A percentile compares a stretch with the other conserved stretches of the same genome.
phyloP scores from a whole-genome alignment of 1,140 invertebrate genomes.

The Uloborus diversus region DNA sequence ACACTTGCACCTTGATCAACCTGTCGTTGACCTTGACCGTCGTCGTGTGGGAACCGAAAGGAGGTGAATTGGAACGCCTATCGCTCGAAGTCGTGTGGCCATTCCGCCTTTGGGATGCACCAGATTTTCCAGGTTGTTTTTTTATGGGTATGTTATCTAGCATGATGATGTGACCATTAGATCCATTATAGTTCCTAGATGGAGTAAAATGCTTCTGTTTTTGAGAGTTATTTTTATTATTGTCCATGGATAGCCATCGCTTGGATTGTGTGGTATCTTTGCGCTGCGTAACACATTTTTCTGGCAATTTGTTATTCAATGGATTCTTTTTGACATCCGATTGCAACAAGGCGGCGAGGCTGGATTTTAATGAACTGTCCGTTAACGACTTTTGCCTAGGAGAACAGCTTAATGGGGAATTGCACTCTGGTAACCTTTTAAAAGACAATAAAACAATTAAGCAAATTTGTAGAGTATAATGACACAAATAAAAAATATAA shows the following conservation, averaged over 20 bases:
- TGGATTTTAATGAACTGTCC: constrained; percentile 26
- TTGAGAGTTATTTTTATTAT: not conserved
- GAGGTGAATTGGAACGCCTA: constrained; percentile 1
- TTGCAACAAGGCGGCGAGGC: constrained; percentile 46
- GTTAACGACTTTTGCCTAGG: not conserved
- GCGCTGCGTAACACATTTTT: not conserved
- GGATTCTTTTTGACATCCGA: constrained; percentile 41
- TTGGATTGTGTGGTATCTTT: not conserved
- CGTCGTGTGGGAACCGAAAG: constrained; percentile 45
- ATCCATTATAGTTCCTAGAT: constrained; percentile 6
- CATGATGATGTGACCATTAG: constrained; percentile 45
- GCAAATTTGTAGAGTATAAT: no score
- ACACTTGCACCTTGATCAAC: constrained; percentile 49
- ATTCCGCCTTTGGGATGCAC: not conserved
- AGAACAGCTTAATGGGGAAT: not conserved
- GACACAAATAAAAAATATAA: no score
- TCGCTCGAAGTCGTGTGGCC: not conserved
- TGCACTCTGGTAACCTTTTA: constrained; percentile 1
- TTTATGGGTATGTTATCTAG: constrained; percentile 34
- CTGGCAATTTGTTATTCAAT: not conserved
- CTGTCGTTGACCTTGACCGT: constrained; percentile 36
- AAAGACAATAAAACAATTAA: not conserved
- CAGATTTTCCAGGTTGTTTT: constrained; percentile 18
- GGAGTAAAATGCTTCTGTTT: constrained; percentile 9
- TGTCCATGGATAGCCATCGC: constrained; percentile 14